Conservation (phyloP, 2,888 invertebrate genomes). For the Bombylius discolor region DNA sequence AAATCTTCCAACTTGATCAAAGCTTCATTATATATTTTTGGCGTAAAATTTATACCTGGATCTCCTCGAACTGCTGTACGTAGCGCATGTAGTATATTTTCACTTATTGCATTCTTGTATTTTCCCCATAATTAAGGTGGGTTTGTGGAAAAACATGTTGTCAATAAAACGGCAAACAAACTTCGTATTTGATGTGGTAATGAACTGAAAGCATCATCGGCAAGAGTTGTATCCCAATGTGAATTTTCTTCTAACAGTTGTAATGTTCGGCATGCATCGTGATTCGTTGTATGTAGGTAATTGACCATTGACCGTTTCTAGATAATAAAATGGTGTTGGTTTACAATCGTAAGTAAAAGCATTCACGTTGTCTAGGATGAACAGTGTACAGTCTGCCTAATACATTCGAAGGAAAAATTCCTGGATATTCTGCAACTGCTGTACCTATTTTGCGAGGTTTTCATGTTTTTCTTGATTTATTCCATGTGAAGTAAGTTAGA, state of each 20-base stretch:
- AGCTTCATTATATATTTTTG: constrained; percentile 9
- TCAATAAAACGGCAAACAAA: constrained; percentile 13
- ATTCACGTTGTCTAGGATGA: constrained; percentile 23
- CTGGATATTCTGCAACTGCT: constrained; percentile 14
- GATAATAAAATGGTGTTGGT: not conserved
- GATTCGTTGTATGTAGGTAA: constrained; percentile 17
- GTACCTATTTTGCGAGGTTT: constrained; percentile 19
- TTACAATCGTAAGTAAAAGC: constrained; percentile 15
- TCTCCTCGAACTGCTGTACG: constrained; percentile 7
- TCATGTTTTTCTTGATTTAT: constrained; percentile 21
- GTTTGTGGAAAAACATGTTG: constrained; percentile 9
- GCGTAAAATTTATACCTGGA: constrained; percentile 1
- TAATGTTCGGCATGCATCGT: not conserved
- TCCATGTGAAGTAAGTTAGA: constrained; percentile 23
- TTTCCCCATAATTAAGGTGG: constrained; percentile 11
- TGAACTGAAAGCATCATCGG: constrained; percentile 9
- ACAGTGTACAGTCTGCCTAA: constrained; percentile 24
- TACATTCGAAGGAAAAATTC: constrained; percentile 20
- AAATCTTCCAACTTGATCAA: constrained; percentile 3
- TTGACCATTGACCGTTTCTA: not conserved
- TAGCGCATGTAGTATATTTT: constrained; percentile 9
- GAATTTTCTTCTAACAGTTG: not conserved
- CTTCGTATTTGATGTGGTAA: constrained; percentile 9
- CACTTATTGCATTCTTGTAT: constrained; percentile 7
- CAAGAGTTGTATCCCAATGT: constrained; percentile 12